Conservation (phyloP, 23 tunicate genomes). For the Halocynthia aurantium region DNA sequence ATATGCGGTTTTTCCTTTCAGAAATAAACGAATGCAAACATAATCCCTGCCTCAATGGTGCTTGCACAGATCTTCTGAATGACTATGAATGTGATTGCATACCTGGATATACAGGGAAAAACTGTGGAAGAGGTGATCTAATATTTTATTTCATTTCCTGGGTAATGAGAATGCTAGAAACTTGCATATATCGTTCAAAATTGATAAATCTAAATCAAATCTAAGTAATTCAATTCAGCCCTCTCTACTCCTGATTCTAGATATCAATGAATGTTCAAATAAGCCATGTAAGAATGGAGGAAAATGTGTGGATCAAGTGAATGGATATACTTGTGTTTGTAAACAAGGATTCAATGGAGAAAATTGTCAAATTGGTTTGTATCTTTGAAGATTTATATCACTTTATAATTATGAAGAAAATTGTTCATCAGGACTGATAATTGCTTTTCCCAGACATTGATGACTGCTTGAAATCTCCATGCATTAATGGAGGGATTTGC, state of each 20-base stretch:
- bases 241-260: not conserved
- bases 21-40: not conserved
- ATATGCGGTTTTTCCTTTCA: not conserved
- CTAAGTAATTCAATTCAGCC: too few relatives aligned
- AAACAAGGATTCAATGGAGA: not conserved
- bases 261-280: not conserved
- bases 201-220: too few relatives aligned
- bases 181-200: too few relatives aligned
- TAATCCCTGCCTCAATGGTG: constrained; percentile 6
- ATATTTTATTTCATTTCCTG: not conserved
- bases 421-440: not conserved
- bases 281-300: constrained; percentile 21
- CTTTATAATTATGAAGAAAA: not conserved
- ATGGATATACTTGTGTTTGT: not conserved
- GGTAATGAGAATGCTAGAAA: not conserved
- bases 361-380: not conserved
- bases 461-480: not conserved
- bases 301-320: constrained; percentile 4
- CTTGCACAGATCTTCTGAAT: not conserved
- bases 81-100: constrained; percentile 7
- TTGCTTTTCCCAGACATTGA: not conserved
- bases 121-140: not conserved
- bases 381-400: not conserved
- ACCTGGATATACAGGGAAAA: constrained; percentile 11
- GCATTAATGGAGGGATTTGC: not conserved